These are phyloP conservation scores for Polydrusus tereticollis DNA, from an alignment of 2,888 invertebrate species.

Conservation along the genomic window DNA sequence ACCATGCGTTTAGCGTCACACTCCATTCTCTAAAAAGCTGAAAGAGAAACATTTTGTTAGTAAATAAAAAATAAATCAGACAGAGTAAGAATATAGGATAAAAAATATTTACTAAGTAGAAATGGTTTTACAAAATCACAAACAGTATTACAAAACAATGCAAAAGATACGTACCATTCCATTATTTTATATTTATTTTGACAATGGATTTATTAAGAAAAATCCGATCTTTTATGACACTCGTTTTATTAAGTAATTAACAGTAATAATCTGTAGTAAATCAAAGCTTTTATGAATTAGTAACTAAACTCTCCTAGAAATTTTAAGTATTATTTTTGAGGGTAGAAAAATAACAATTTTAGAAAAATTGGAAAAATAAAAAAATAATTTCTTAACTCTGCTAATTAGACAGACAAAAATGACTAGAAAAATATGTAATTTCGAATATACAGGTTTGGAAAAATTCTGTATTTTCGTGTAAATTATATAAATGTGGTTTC, in stretches of 20 bases:
- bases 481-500: too few species aligned
- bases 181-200: conserved; percentile 30
- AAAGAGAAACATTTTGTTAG: conserved; percentile 30
- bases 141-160: conserved; percentile 35
- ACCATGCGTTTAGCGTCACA: conserved; percentile 60
- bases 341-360: conserved; percentile 39
- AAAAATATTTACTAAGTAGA: conserved; percentile 7
- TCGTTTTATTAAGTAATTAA: conserved; percentile 11
- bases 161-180: conserved; percentile 39
- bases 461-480: too few species aligned
- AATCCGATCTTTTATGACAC: background rate
- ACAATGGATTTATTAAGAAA: background rate
- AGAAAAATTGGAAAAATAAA: background rate
- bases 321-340: conserved; percentile 26
- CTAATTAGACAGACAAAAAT: conserved; percentile 28
- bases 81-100: conserved; percentile 3
- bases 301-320: conserved; percentile 32
- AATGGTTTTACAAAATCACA: background rate
- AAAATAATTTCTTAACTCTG: background rate
- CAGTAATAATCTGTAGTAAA: conserved; percentile 22
- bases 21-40: conserved; percentile 36
- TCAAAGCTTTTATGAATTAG: conserved; percentile 20
- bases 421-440: conserved; percentile 32
- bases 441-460: conserved; percentile 25
- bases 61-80: conserved; percentile 38